Evolutionary conservation across 2,113 vertebrate genomes (phyloP).

Genomic region (Cygnus atratus): DNA sequence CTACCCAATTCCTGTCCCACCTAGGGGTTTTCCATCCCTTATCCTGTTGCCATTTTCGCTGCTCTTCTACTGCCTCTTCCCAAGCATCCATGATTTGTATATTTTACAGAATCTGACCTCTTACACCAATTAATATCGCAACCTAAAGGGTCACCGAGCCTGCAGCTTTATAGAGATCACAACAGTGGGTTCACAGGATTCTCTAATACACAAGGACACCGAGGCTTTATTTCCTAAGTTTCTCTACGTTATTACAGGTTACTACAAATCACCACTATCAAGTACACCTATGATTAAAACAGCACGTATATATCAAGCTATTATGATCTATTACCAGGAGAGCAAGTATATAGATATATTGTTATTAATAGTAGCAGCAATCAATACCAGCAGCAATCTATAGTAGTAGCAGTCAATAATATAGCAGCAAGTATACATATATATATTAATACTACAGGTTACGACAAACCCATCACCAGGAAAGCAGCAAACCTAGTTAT

Average conservation of each 20-base stretch:
- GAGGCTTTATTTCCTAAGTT: neutral
- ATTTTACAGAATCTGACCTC: neutral
- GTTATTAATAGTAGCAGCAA: neutral
- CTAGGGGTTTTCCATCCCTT: neutral
- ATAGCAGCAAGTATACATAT: neutral
- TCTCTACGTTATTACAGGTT: neutral
- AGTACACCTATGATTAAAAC: neutral
- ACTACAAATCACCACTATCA: neutral
- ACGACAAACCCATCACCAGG: neutral
- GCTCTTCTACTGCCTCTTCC: neutral
- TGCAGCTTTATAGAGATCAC: neutral
- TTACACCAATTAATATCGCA: neutral
- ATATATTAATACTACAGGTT: neutral
- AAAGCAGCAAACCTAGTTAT: neutral
- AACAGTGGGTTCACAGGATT: neutral
- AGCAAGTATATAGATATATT: neutral
- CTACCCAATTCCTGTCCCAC: neutral
- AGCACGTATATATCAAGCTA: neutral
- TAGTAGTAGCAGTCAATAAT: fast-evolving
- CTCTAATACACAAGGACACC: fast-evolving
- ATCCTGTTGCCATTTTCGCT: neutral
- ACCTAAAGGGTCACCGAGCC: neutral
- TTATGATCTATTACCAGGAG: neutral
- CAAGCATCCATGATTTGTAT: neutral
- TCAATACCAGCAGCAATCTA: neutral